Base-by-base conservation (phyloP, 2,888 invertebrate genomes). In the Tetheella fluctuosa region DNA sequence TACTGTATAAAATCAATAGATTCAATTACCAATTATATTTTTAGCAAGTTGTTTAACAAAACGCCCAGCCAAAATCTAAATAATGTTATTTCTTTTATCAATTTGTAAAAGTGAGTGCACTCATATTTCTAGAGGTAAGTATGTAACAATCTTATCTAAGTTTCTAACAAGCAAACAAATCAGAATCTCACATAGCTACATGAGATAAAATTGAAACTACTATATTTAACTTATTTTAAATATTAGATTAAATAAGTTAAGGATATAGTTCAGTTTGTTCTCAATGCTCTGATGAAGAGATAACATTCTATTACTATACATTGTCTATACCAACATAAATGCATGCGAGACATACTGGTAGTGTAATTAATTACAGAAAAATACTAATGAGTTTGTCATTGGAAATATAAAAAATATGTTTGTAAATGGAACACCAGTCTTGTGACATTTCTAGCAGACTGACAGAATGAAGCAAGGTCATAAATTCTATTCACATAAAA, bases 381-480 rank as follows among this genome's bases (percentile, higher is more conserved):
- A 23, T 28, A 53, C 0, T 53, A 28, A 23, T 53, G 8, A 23
- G 23, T n/a, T 8, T 25, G n/a, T 25, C n/a, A 30, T 54, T 17
- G 28, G 6, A 55, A 55, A n/a, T 57, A 61, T 59, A 56, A 65
- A 60, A 64, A n/a, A 59, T 55, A 59, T 53, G 59, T 66, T 70
- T 57, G 37, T 72, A 70, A 58, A 42, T 64, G 56, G 73, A 79
- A 72, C 67, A 65, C 59, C 59, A 60, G 60, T 64, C 64, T 60
- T 59, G 61, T 81, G 79, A 78, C 81, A 74, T 70, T 75, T 74
- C 75, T 73, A 65, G 59, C 69, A 74, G 52, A 58, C 48, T 76
- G 77, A 71, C 73, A 76, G 64, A 67, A 66, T 65, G 56, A 42
- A 30, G 58, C 65, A 68, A 60, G 60, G 57, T 61, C 58, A 59